A percentile compares a stretch with the other conserved stretches of the same genome.
Evolutionary conservation across 2,797 vertebrate species (phyloP).

Genomic region (Podarcis siculus): DNA sequence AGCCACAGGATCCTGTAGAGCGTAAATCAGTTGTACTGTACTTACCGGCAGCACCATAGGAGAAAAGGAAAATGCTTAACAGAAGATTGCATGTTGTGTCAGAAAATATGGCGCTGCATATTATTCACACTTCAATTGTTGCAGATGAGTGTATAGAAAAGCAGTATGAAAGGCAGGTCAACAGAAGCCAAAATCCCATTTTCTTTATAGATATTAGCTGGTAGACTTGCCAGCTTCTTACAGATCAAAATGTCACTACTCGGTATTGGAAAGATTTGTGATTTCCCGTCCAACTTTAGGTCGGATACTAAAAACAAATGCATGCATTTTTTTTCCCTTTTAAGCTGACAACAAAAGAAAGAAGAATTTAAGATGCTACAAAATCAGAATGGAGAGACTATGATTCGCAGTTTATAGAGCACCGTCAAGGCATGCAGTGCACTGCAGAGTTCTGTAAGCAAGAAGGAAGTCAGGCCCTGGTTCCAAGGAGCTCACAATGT

Average conservation of each 20-base stretch:
- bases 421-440: neutral
- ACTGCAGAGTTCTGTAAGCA: neutral
- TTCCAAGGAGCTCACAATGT: too few relatives aligned
- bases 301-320: conserved; percentile 6
- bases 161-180: neutral
- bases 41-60: neutral
- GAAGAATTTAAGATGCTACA: conserved; percentile 39
- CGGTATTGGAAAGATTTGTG: conserved; percentile 25
- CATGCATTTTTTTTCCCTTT: neutral
- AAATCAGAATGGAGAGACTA: conserved; percentile 31
- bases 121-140: conserved; percentile 35
- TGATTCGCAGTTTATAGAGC: neutral
- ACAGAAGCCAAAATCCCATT: conserved; percentile 20
- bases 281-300: conserved; percentile 29
- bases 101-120: neutral
- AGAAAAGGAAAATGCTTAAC: conserved; percentile 11
- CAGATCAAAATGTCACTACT: conserved; percentile 24
- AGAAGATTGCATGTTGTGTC: neutral
- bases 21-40: conserved; percentile 35
- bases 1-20: neutral
- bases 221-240: conserved; percentile 3
- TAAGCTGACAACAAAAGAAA: neutral
- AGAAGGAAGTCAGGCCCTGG: neutral
- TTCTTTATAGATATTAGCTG: conserved; percentile 24
- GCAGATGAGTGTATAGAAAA: neutral